phyloP scores from a whole-genome alignment of 37 sponge, comb jelly and placozoan species.

The Diacarnus erythraeanus region DNA sequence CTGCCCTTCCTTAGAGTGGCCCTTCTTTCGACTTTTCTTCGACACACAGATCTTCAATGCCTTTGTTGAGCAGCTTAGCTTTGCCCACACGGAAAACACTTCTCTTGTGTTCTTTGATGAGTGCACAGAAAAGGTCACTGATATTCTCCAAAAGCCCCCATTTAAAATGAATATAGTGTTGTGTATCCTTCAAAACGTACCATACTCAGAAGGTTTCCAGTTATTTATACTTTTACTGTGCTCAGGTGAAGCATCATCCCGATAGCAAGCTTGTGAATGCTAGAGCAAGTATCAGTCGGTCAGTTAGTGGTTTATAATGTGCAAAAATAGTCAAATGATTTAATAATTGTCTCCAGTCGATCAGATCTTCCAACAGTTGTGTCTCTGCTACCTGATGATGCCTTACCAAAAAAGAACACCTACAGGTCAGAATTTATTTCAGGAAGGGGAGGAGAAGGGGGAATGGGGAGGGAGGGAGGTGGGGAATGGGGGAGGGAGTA shows the following conservation, averaged over 20 bases:
- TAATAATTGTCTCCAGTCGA: conserved; percentile 16
- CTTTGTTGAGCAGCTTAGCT: conserved; percentile 81
- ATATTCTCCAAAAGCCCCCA: neutral
- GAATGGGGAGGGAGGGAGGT: too few species aligned
- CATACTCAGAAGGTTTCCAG: neutral
- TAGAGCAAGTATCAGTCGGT: conserved; percentile 17
- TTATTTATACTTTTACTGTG: neutral
- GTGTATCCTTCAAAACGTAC: neutral
- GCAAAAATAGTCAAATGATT: neutral
- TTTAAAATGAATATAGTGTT: neutral
- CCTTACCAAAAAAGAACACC: conserved; percentile 29
- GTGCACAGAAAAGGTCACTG: conserved; percentile 71
- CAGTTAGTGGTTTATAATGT: neutral
- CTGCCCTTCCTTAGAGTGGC: conserved; percentile 42
- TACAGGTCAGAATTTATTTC: too few species aligned
- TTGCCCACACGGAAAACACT: conserved; percentile 43
- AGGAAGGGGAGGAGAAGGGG: too few species aligned
- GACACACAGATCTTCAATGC: conserved; percentile 84
- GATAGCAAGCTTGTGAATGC: conserved; percentile 19
- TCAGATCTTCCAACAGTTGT: conserved; percentile 81
- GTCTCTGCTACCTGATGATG: conserved; percentile 69
- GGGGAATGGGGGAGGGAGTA: too few species aligned
- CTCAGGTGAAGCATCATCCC: conserved; percentile 20
- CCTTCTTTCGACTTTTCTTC: conserved; percentile 61
- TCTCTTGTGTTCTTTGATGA: conserved; percentile 84